Conservation (phyloP, 2,797 vertebrate genomes). For the Rhynchonycteris naso region DNA sequence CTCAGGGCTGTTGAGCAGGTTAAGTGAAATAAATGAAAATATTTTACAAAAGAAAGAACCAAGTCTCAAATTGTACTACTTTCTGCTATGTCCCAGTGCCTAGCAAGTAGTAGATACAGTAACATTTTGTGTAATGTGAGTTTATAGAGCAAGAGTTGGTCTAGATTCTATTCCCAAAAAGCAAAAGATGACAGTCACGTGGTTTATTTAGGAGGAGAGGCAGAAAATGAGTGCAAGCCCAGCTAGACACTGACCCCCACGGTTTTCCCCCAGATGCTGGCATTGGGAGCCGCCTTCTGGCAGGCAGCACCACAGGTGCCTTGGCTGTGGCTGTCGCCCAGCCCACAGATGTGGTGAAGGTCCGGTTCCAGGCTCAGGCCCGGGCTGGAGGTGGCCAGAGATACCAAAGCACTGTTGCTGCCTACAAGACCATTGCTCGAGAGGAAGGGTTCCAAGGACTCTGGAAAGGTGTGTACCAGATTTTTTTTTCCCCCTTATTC, state of each 20-base stretch:
- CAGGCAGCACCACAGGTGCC: conserved; percentile 90
- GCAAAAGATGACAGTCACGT: not conserved
- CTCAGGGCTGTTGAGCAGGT: not conserved
- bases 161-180: not conserved
- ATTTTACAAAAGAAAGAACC: not conserved
- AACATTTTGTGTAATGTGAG: not conserved
- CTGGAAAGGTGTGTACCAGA: conserved; percentile 86
- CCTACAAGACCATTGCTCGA: conserved; percentile 88
- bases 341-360: conserved; percentile 90
- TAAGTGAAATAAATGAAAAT: not conserved
- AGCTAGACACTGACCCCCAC: not conserved
- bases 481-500: not conserved
- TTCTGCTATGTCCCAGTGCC: not conserved
- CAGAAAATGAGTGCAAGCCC: not conserved
- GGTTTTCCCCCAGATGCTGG: conserved; percentile 83
- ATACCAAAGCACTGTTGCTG: conserved; percentile 87
- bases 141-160: not conserved
- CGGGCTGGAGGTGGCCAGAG: conserved; percentile 78
- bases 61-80: not conserved
- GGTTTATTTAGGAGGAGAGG: not conserved
- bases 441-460: conserved; percentile 88
- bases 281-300: conserved; percentile 88
- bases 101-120: not conserved
- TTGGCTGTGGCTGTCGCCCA: conserved; percentile 90
- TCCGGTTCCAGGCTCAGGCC: conserved; percentile 90